A percentile compares a stretch with the other conserved stretches of the same genome.
Conservation (phyloP, 2,888 invertebrate genomes). For the Exephanes ischioxanthus region DNA sequence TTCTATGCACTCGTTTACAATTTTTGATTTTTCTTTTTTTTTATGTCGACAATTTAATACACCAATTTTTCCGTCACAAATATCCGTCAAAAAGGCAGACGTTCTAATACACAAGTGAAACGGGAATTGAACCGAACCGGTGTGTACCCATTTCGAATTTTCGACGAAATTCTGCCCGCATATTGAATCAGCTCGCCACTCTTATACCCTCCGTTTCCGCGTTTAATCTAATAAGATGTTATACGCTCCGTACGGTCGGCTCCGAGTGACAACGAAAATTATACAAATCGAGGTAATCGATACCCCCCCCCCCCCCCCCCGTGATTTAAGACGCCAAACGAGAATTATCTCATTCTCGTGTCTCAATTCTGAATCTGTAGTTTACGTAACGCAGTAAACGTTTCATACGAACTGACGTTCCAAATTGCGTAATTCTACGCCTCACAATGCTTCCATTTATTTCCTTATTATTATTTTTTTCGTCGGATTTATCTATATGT, state of each 20-base stretch:
- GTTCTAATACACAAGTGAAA: conserved; percentile 1
- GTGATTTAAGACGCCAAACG: conserved; percentile 4
- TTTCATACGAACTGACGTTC: neutral
- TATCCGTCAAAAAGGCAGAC: neutral
- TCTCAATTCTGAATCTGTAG: neutral
- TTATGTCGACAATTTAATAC: neutral
- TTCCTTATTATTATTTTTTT: neutral
- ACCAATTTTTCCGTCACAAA: neutral
- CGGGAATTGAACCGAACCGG: conserved; percentile 9
- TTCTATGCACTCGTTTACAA: neutral
- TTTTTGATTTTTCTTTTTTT: neutral
- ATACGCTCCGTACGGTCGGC: conserved; percentile 3
- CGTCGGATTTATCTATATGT: neutral
- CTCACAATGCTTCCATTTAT: neutral
- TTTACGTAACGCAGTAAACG: conserved; percentile 28
- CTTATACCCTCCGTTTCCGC: conserved; percentile 61
- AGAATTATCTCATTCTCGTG: neutral
- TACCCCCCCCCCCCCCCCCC: conserved; percentile 5
- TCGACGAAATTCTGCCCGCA: conserved; percentile 52
- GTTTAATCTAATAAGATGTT: neutral
- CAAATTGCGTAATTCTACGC: conserved; percentile 32
- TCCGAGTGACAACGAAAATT: conserved; percentile 56
- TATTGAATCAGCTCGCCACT: conserved; percentile 44
- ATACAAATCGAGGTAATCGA: conserved; percentile 55
- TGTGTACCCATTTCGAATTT: conserved; percentile 20